Evolutionary conservation across 2,888 invertebrate species (phyloP), one percentile per base, ranked within the genome.

Genomic region (Agrypnus murinus): DNA sequence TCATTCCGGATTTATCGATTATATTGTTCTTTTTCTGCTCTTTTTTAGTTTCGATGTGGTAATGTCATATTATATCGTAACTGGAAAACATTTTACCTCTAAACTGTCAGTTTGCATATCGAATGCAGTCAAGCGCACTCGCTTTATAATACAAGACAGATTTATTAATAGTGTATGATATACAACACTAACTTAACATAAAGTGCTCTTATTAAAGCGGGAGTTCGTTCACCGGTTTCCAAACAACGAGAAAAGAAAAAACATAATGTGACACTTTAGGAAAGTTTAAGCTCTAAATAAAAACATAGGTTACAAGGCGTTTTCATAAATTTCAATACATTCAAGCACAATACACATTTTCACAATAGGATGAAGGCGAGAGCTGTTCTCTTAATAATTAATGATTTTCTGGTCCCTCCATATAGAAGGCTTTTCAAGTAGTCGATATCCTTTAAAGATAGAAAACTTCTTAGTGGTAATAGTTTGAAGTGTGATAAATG

Each of bases 361-460:
- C 43, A 46, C 46, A 46, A 46, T 46, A 46, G 46, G 46, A 46
- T 46, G 19, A 46, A 19, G 46, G 46, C 46, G 46, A 46, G 46
- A 46, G 19, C 19, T 46, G 19, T 46, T 19, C 17, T 17, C 46
- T 46, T 46, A 46, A 46, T 46, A 46, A 46, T 46, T 46, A 46
- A 46, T 46, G 46, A 46, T 9, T 46, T 45, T 19, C 17, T 17
- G 17, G n/a, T 2, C 19, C n/a, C 19, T 46, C 19, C 19, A 46
- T 43, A 5, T 2, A 46, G 4, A 17, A 46, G 19, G 19, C 46
- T 10, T 45, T 46, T 15, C 1, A 25, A 19, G 19, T 5, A 46
- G 46, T 46, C 46, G 19, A 46, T 46, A 46, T 46, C 46, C 46
- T 2, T 9, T 46, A 46, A 19, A 19, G 19, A 19, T 19, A 17